A percentile compares a stretch with the other conserved stretches of the same genome.
These are phyloP conservation scores for Dasyprocta punctata DNA, from an alignment of 2,113 vertebrate species.

Conservation along the genomic window DNA sequence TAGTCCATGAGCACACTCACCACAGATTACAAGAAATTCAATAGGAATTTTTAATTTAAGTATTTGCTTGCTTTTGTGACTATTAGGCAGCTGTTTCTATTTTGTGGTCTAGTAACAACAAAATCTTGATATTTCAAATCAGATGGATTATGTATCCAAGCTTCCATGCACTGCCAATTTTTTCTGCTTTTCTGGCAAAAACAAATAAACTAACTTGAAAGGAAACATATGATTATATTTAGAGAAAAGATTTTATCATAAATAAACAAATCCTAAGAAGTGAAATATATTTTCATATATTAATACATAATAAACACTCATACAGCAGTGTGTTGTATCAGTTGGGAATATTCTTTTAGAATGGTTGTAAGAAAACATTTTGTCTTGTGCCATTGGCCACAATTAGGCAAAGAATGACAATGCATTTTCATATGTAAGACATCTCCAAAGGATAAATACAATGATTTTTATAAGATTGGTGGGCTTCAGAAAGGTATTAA, in stretches of 20 bases:
- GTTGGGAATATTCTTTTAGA: background rate
- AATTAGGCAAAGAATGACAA: slow-evolving; percentile 29
- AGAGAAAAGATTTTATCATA: background rate
- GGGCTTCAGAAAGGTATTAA: background rate
- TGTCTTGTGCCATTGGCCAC: background rate
- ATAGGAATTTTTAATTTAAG: background rate
- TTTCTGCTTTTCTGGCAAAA: slow-evolving; percentile 30
- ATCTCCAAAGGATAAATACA: background rate
- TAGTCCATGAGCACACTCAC: background rate
- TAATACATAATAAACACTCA: background rate
- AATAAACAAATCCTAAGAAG: slow-evolving; percentile 45
- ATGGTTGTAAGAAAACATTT: background rate
- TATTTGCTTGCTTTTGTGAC: background rate
- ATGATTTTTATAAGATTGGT: background rate
- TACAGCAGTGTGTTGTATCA: background rate
- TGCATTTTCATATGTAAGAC: background rate
- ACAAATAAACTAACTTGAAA: slow-evolving; percentile 51
- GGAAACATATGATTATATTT: slow-evolving; percentile 37
- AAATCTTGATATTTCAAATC: slow-evolving; percentile 11
- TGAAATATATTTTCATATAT: background rate
- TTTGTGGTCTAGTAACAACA: background rate
- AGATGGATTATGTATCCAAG: background rate
- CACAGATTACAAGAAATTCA: background rate
- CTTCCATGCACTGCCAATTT: background rate
- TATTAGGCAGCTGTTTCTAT: background rate